Conservation (phyloP, 1,140 invertebrate species). For the Diorhabda elongata region DNA sequence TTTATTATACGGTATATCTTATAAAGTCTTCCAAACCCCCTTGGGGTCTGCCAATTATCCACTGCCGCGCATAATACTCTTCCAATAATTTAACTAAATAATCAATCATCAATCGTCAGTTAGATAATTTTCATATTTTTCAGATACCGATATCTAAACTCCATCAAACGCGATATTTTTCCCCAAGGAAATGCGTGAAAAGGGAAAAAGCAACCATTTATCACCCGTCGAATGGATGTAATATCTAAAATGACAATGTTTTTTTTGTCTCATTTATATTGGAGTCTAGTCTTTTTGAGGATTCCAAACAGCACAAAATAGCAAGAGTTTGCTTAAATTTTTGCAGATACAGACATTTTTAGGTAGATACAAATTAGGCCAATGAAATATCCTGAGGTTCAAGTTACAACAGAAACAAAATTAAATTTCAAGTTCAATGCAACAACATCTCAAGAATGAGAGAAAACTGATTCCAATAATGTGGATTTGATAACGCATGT, state of each 20-base stretch:
- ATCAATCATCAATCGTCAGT: constrained; percentile 14
- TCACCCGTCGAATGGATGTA: constrained; percentile 27
- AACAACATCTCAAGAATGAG: too few species aligned
- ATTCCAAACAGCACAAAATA: constrained; percentile 7
- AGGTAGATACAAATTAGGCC: neutral
- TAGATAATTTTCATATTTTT: constrained; percentile 15
- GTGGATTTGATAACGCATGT: too few species aligned
- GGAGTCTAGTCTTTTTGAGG: constrained; percentile 21
- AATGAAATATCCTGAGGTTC: neutral
- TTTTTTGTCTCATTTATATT: constrained; percentile 33
- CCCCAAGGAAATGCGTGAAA: neutral
- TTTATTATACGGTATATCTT: neutral
- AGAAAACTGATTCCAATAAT: too few species aligned
- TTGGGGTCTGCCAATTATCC: neutral
- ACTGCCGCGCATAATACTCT: neutral
- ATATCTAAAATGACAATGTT: constrained; percentile 36
- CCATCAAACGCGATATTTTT: constrained; percentile 10
- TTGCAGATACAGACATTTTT: neutral
- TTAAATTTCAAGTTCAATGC: too few species aligned
- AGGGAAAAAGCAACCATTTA: constrained; percentile 21
- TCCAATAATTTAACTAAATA: constrained; percentile 8
- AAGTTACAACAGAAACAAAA: too few species aligned
- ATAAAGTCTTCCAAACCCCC: neutral
- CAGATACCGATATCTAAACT: constrained; percentile 11
- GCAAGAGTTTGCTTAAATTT: neutral